Evolutionary conservation across 2,797 vertebrate genomes (phyloP).

Genomic region (Takifugu rubripes): DNA sequence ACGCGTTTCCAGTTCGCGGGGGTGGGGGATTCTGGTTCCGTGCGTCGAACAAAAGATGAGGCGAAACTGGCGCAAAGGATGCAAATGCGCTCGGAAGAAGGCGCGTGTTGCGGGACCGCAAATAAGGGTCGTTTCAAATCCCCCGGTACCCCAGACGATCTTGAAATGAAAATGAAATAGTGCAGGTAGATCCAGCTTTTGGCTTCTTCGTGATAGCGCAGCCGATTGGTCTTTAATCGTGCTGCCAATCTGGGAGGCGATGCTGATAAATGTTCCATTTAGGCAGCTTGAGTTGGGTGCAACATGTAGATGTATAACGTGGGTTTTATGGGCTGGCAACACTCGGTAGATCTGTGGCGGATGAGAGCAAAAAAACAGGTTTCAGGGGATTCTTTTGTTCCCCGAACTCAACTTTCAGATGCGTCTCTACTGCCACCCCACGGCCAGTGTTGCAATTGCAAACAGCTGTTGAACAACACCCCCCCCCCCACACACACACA

Average conservation of each 20-base stretch:
- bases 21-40: neutral
- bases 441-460: constrained; percentile 24
- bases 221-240: too few relatives aligned
- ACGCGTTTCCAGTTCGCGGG: constrained; percentile 10
- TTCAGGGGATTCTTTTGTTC: constrained; percentile 77
- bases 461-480: constrained; percentile 41
- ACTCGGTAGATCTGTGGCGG: neutral
- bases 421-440: constrained; percentile 62
- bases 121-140: constrained; percentile 47
- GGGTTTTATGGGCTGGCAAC: neutral
- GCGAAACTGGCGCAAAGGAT: constrained; percentile 49
- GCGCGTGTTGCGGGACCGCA: constrained; percentile 60
- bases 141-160: neutral
- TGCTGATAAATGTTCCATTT: too few relatives aligned
- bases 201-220: too few relatives aligned
- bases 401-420: constrained; percentile 1
- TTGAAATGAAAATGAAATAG: neutral
- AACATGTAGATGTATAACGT: too few relatives aligned
- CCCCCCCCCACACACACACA: neutral
- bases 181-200: neutral
- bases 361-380: constrained; percentile 36
- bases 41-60: constrained; percentile 71
- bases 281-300: too few relatives aligned
- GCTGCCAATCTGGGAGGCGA: too few relatives aligned
- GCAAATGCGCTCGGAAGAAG: constrained; percentile 62